These are phyloP conservation scores for Gymnothorax javanicus DNA, from an alignment of 2,797 vertebrate species.

Conservation along the genomic window DNA sequence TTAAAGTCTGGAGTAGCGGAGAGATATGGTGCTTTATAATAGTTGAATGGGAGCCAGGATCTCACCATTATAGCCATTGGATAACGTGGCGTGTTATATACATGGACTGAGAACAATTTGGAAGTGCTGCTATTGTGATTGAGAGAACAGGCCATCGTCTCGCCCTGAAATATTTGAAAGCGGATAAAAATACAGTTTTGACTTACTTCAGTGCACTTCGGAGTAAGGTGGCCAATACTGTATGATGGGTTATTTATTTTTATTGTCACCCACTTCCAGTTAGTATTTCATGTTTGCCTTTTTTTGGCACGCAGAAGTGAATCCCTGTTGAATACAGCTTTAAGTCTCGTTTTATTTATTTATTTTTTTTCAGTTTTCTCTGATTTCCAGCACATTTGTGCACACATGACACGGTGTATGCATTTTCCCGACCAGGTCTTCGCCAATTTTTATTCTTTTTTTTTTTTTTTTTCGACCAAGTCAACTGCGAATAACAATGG, in stretches of 20 bases:
- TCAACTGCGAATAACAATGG: neutral
- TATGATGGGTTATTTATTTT: neutral
- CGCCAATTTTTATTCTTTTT: neutral
- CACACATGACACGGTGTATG: neutral
- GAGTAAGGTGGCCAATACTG: neutral
- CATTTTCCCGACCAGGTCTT: neutral
- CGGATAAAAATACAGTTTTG: neutral
- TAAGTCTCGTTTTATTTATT: neutral
- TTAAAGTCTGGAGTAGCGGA: neutral
- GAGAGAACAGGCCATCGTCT: neutral
- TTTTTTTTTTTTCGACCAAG: neutral
- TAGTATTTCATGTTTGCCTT: neutral
- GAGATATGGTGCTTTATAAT: neutral
- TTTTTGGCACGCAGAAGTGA: neutral
- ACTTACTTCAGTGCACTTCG: neutral
- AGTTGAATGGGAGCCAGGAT: neutral
- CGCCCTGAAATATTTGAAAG: neutral
- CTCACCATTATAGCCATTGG: neutral
- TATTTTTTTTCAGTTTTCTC: neutral
- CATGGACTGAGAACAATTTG: neutral
- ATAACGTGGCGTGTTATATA: neutral
- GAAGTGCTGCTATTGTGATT: neutral
- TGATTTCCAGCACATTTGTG: neutral
- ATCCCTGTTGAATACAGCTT: neutral
- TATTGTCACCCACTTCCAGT: neutral